Evolutionary conservation across 1,140 invertebrate species (phyloP), one percentile per base, ranked within the genome.

Genomic region (Zaprionus kolodkinae): DNA sequence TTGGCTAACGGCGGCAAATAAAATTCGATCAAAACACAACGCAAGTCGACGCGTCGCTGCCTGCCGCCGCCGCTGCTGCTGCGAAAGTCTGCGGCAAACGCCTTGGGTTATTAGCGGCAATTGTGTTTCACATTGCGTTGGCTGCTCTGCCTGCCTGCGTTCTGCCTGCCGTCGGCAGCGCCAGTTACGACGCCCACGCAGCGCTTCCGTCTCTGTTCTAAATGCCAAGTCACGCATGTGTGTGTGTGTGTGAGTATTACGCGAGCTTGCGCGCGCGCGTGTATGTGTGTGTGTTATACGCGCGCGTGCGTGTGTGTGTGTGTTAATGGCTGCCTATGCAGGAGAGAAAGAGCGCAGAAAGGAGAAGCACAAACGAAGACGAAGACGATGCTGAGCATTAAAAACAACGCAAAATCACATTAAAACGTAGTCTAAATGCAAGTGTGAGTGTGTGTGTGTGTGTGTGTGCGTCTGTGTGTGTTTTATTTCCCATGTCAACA

Each of bases 1-100:
- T 89, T 89, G 85, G 68, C 85, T 85, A 89, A 85, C 85, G 85
- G 85, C 85, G 81, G 85, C 85, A 89, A 89, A 89, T 89, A 89
- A 89, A 89, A 89, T 89, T 89, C 85, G 85, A 89, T 89, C 89
- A 89, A 89, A 89, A 89, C 81, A 81, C 66, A 79, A 71, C 80
- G 76, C 66, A 55, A 55, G 52, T 65, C 56, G 60, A 61, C 70
- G 62, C 66, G 30, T 54, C 57, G 50, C 57, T 56, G 61, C 33
- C 48, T 56, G 55, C 62, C 55, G 30, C 62, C 33, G 57, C 50
- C 57, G 9, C 7, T 55, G 54, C 69, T 66, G 40, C 59, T 56
- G 38, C 35, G 52, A 64, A 64, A 64, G 69, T 65, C 43, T 56
- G 54, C 55, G 62, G 55, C 33, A 75, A 81, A 66, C 82, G 84